A percentile compares a stretch with the other conserved stretches of the same genome.
These are phyloP conservation scores for Astyanax mexicanus DNA, from an alignment of 2,797 vertebrate species.

Conservation along the genomic window DNA sequence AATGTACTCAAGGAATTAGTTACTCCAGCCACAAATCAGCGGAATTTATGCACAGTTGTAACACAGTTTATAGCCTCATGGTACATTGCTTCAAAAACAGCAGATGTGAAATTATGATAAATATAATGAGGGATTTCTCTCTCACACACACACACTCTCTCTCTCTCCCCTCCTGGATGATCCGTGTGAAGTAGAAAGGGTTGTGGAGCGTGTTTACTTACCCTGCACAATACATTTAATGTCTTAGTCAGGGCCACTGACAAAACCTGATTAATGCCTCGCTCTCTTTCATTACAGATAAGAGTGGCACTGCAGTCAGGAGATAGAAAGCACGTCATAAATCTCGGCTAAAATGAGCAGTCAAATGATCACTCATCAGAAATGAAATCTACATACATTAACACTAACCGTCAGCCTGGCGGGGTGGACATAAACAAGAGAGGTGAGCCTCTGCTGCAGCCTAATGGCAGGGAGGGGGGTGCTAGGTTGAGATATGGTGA, in stretches of 20 bases:
- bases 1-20: conserved; percentile 99
- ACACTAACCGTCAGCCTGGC: conserved; percentile 88
- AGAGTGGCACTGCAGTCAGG: conserved; percentile 99
- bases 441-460: conserved; percentile 79
- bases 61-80: conserved; percentile 99
- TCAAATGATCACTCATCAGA: conserved; percentile 99
- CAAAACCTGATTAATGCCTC: conserved; percentile 99
- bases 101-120: conserved; percentile 99
- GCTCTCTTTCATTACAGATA: conserved; percentile 99
- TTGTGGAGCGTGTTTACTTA: conserved; percentile 99
- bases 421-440: conserved; percentile 77
- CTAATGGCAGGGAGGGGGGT: conserved; percentile 81
- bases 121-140: conserved; percentile 95
- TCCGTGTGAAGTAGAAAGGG: conserved; percentile 86
- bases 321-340: conserved; percentile 99
- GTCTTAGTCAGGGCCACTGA: conserved; percentile 98
- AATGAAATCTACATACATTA: conserved; percentile 99
- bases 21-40: conserved; percentile 99
- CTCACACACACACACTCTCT: background rate
- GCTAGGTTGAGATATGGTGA: conserved; percentile 26
- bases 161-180: conserved; percentile 45
- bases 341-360: conserved; percentile 99
- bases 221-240: conserved; percentile 99
- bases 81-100: conserved; percentile 99
- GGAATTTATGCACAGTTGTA: conserved; percentile 99